Evolutionary conservation across 2,888 invertebrate genomes (phyloP), one percentile per base, ranked within the genome.

Genomic region (Erebia epiphron): DNA sequence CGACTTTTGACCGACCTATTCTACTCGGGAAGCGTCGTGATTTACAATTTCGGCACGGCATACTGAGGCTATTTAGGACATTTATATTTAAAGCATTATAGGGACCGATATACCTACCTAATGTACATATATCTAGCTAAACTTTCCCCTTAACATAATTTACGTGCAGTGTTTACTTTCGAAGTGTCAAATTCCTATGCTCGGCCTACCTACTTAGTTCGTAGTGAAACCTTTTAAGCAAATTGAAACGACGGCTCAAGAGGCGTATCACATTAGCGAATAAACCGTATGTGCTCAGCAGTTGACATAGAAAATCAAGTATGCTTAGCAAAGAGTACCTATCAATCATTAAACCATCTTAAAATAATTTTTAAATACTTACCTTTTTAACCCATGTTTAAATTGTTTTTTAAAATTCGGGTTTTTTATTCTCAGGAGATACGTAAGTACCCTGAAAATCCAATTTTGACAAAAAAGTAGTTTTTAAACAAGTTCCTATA

Each of bases 211-310:
- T 35, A 35, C 35, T 35, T 35, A 79, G 75, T 76, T 82, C 81
- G 49, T 78, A 77, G 75, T 58, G 83, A 87, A 85, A 80, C 86
- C 86, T 87, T 89, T 88, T 87, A 87, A 75, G 83, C 82, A 88
- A 86, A 89, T 88, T 87, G 85, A 77, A 81, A 77, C 77, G 86
- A 86, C 85, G 79, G 52, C 68, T 67, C 70, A 68, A 74, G 65
- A 66, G 58, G 43, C 61, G 68, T 60, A 66, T 72, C 68, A 68
- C 69, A 72, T 72, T 72, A 74, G 69, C 61, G 61, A 13, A 52
- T 49, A 70, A 62, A 43, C 43, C 16, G 16, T 67, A 26, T 67
- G 26, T 66, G 57, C 52, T 49, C 5, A 63, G 16, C 58, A 18
- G 61, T 62, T 62, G 58, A 64, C 63, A 60, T 49, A 49, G 41